Base-by-base conservation (phyloP, 2,797 vertebrate species). In the Rachycentron canadum region DNA sequence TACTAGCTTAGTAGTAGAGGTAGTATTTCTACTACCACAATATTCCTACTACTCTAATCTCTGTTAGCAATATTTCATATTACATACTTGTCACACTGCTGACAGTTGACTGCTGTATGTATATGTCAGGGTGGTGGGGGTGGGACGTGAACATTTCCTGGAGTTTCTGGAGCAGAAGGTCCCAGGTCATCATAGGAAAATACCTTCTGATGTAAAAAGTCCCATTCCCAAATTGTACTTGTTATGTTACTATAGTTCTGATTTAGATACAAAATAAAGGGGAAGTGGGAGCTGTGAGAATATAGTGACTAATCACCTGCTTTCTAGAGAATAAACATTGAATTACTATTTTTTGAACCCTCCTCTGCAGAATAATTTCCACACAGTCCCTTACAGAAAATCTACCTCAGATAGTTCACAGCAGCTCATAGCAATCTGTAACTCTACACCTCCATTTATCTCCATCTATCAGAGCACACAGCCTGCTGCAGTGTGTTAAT, bases 371-470 rank as follows among this genome's bases (percentile, higher is more conserved):
- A 12, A 41, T 75, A 4, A 66, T 60, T 52, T 70, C 14, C 7
- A 0, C 56, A 61, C 49, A 73, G 49, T 70, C 64, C 50, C 55
- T 71, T 36, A 74, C 63, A 67, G 41, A 58, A 70, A 81, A 53
- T 56, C n/a, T 30, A 26, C 7, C 3, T 13, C 49, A 36, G 11
- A 66, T 41, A 50, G 56, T 43, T 74, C 65, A 74, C 76, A 66
- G 64, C 57, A 82, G 63, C 4, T 78, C 56, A 38, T 26, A 7
- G 64, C 25, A 49, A 59, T 76, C 23, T 61, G 60, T 73, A 36
- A 76, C 47, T 73, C 26, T 16, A 38, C 43, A 1, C 57, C 21
- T 74, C 10, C 4, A 45, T 63, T 32, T 21, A 61, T 38, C 47
- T 74, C 47, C 36, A 58, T 56, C 23, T 52, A 26, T 38, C 26